Evolutionary conservation across 2,113 vertebrate species (phyloP), one percentile per base, ranked within the genome.

Genomic region (Dasypus novemcinctus): DNA sequence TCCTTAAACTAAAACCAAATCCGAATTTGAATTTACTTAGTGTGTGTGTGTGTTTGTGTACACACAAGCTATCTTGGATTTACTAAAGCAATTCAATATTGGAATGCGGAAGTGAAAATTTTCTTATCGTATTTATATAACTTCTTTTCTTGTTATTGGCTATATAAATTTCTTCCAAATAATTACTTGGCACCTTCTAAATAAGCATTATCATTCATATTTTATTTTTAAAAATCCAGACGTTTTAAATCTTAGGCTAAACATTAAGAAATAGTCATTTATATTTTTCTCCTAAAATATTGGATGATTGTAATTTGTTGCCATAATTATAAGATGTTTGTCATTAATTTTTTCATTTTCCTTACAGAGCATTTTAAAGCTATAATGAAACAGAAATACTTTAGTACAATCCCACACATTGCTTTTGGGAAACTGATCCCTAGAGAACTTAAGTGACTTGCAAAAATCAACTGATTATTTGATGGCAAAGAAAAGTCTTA

Each of bases 301-400:
- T 75, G n/a, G n/a, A n/a, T 72, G 54, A 57, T 54, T 76, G 31
- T 46, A 90, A 87, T 91, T 94, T 87, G n/a, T 43, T 79, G 49
- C 12, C 1, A 52, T 84, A 85, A 84, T 33, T 54, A 85, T 41
- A 91, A 94, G 54, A 68, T 17, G 7, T 83, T 96, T 82, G 15
- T 72, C 83, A 93, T 61, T 86, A 86, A 83, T 81, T n/a, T 85
- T 78, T 90, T 86, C 54, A 14, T 84, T 91, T 97, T 66, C 49
- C 29, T 81, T 90, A 10, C 21, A 69, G 20, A 69, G 27, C 93
- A 81, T 46, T 91, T 90, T 69, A 91, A 57, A 86, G 8, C 3
- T 81, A 4, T 11, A 49, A 33, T 7, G 36, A 68, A 92, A 83
- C 33, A 85, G 59, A 81, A 84, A 71, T 54, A 72, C 18, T 69